These are phyloP conservation scores for Eristalis arbustorum DNA, from an alignment of 2,888 invertebrate species.

Conservation along the genomic window DNA sequence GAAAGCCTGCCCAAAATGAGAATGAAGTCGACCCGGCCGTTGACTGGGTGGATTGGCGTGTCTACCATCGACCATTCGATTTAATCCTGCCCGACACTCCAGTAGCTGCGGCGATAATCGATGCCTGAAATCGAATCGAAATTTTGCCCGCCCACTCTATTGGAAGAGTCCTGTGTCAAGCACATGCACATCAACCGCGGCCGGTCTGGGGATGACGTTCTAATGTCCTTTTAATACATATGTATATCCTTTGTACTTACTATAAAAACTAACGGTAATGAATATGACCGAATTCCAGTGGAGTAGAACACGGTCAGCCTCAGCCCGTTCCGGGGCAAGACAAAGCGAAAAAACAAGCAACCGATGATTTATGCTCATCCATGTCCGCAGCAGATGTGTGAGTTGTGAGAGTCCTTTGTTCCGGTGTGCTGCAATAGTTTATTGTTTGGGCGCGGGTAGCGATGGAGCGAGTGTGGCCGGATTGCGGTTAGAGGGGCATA, in stretches of 20 bases:
- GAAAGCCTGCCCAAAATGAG: neutral
- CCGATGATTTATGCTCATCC: slow-evolving; percentile 53
- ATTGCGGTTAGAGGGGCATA: slow-evolving; percentile 2
- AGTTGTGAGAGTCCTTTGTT: slow-evolving; percentile 27
- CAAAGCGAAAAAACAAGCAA: slow-evolving; percentile 49
- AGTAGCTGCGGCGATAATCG: slow-evolving; percentile 55
- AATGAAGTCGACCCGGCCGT: neutral
- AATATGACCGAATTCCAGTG: slow-evolving; percentile 47
- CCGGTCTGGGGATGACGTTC: slow-evolving; percentile 13
- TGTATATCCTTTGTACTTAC: slow-evolving; percentile 56
- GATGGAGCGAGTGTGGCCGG: neutral
- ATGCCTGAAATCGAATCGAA: slow-evolving; percentile 43
- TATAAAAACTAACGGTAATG: slow-evolving; percentile 70
- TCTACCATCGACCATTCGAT: slow-evolving; percentile 36
- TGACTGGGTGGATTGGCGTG: slow-evolving; percentile 32
- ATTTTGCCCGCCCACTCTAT: slow-evolving; percentile 31
- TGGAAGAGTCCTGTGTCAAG: slow-evolving; percentile 13
- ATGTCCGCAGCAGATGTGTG: slow-evolving; percentile 57
- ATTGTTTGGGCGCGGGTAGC: neutral
- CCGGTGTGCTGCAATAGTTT: slow-evolving; percentile 23
- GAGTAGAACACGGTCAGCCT: neutral
- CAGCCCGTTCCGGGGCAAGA: neutral
- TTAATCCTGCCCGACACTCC: slow-evolving; percentile 35
- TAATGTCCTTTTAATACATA: slow-evolving; percentile 61
- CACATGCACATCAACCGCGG: neutral